phyloP scores from a whole-genome alignment of 2,888 invertebrate genomes.

The Xestia xanthographa region DNA sequence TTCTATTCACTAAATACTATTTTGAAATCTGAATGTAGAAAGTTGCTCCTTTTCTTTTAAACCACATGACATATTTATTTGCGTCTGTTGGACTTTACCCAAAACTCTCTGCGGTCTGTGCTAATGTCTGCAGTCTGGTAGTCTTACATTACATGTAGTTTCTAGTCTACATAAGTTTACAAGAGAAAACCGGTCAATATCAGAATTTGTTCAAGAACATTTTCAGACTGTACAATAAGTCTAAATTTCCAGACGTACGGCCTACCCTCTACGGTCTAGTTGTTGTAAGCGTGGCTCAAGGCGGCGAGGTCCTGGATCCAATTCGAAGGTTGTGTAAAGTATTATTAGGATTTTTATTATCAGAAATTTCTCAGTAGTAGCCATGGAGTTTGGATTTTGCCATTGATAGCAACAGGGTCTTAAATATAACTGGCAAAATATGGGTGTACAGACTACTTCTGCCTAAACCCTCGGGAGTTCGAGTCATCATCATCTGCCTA shows the following conservation, averaged over 20 bases:
- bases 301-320: background rate
- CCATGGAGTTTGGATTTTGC: background rate
- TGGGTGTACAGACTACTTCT: background rate
- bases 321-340: background rate
- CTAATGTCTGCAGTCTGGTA: constrained; percentile 21
- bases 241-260: background rate
- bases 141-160: constrained; percentile 6
- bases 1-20: background rate
- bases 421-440: background rate
- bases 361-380: background rate
- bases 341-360: background rate
- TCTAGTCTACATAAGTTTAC: constrained; percentile 1
- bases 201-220: background rate
- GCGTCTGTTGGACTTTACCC: constrained; percentile 42
- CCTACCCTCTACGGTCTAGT: background rate
- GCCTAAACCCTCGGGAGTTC: no score
- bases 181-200: background rate
- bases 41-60: constrained; percentile 13
- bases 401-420: background rate
- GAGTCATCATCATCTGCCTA: no score
- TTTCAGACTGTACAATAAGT: background rate
- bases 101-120: constrained; percentile 37
- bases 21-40: constrained; percentile 26
- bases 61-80: constrained; percentile 22
- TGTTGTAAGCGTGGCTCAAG: background rate